These are phyloP conservation scores for Drosophila suboccidentalis DNA, from an alignment of 2,888 invertebrate species.

Conservation along the genomic window DNA sequence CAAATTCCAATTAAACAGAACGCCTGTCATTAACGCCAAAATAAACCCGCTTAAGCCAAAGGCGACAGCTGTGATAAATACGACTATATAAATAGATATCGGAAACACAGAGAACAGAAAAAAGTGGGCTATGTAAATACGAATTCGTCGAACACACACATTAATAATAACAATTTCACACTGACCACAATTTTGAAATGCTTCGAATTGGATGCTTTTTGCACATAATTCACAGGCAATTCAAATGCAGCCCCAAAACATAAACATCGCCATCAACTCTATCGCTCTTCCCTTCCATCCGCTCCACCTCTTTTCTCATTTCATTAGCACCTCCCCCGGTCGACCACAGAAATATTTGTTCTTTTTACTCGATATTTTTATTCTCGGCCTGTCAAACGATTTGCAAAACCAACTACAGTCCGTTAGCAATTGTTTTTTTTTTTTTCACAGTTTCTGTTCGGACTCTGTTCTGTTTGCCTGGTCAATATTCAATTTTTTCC, in stretches of 20 bases:
- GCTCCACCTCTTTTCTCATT: conserved; percentile 7
- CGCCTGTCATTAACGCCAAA: conserved; percentile 47
- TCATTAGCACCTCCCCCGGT: conserved; percentile 23
- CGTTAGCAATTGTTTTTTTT: conserved; percentile 66
- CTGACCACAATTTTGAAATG: conserved; percentile 67
- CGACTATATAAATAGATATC: conserved; percentile 15
- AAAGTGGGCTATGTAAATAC: conserved; percentile 27
- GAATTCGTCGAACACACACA: conserved; percentile 15
- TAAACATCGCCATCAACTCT: conserved; percentile 32
- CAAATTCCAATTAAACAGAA: conserved; percentile 54
- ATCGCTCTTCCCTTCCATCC: conserved; percentile 2
- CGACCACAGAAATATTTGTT: conserved; percentile 72
- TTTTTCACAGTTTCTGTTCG: conserved; percentile 45
- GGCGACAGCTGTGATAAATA: conserved; percentile 56
- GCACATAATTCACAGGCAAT: conserved; percentile 75
- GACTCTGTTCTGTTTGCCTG: conserved; percentile 62
- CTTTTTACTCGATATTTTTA: conserved; percentile 25
- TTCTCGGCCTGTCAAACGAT: conserved; percentile 70
- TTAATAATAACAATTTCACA: conserved; percentile 51
- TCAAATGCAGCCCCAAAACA: conserved; percentile 45
- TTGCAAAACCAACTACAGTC: conserved; percentile 74
- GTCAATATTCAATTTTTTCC: conserved; percentile 51
- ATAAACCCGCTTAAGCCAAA: conserved; percentile 46
- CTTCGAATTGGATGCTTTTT: conserved; percentile 51
- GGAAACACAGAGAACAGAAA: conserved; percentile 1